Evolutionary conservation across 2,888 invertebrate species (phyloP).

Genomic region (Epinotia bilunana): DNA sequence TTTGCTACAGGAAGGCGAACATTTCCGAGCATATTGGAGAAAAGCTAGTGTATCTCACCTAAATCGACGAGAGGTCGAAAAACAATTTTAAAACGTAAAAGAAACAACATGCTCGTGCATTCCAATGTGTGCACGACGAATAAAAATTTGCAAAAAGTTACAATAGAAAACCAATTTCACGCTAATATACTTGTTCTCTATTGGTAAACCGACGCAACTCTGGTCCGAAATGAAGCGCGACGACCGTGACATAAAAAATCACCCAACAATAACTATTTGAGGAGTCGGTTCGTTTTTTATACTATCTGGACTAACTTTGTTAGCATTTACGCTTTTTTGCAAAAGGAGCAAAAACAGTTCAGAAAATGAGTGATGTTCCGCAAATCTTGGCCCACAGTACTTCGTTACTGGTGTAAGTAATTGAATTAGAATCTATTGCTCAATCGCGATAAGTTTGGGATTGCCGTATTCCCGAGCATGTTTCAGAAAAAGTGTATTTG

Average conservation of each 20-base stretch:
- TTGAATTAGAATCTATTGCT: too few relatives aligned
- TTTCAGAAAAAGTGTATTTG: too few relatives aligned
- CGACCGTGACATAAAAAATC: constrained; percentile 4
- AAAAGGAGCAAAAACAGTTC: not conserved
- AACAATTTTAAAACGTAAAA: not conserved
- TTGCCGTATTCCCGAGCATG: too few relatives aligned
- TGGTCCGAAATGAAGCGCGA: not conserved
- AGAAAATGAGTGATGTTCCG: not conserved
- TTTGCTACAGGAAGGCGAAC: too few relatives aligned
- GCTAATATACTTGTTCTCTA: constrained; percentile 12
- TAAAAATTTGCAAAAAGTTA: not conserved
- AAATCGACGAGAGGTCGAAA: not conserved
- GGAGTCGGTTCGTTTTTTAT: not conserved
- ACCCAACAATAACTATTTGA: not conserved
- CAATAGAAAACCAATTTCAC: constrained; percentile 22
- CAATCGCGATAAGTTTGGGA: too few relatives aligned
- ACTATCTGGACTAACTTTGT: not conserved
- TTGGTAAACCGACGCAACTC: constrained; percentile 2
- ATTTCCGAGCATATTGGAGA: too few relatives aligned
- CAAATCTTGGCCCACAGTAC: not conserved
- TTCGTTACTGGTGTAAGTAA: too few relatives aligned
- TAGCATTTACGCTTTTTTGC: not conserved
- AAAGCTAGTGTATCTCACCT: too few relatives aligned
- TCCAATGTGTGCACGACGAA: not conserved
- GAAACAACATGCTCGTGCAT: not conserved